These are phyloP conservation scores for Dendroctonus ponderosae DNA, from an alignment of 1,140 invertebrate genomes.

Conservation along the genomic window DNA sequence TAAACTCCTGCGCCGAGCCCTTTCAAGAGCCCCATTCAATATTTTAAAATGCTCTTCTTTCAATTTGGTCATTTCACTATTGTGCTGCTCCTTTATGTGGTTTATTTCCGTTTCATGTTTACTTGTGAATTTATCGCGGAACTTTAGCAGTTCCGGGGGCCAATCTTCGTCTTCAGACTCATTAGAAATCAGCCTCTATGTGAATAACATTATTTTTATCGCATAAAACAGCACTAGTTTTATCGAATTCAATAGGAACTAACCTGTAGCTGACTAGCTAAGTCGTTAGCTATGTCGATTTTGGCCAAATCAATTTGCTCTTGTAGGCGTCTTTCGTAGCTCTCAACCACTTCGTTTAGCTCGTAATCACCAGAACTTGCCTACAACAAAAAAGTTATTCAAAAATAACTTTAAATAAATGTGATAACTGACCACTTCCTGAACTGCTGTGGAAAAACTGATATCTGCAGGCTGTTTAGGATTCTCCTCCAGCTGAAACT, in stretches of 20 bases:
- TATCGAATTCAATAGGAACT: background rate
- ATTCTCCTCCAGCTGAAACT: constrained; percentile 52
- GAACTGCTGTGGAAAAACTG: constrained; percentile 51
- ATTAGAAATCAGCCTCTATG: constrained; percentile 62
- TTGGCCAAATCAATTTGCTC: constrained; percentile 61
- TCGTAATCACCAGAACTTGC: constrained; percentile 49
- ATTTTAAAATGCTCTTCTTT: constrained; percentile 59
- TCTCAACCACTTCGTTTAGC: constrained; percentile 52
- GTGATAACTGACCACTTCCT: constrained; percentile 54
- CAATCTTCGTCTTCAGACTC: constrained; percentile 64
- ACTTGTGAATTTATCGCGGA: constrained; percentile 66
- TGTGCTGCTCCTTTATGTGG: constrained; percentile 49
- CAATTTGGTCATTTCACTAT: constrained; percentile 53
- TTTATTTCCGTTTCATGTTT: constrained; percentile 58
- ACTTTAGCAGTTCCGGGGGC: constrained; percentile 65
- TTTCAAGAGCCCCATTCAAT: constrained; percentile 48
- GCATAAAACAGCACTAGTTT: background rate
- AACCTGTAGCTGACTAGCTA: constrained; percentile 63
- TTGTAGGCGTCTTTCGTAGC: constrained; percentile 55
- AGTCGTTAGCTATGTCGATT: constrained; percentile 58
- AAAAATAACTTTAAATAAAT: background rate
- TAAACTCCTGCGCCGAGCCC: constrained; percentile 45
- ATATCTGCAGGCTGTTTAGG: constrained; percentile 48
- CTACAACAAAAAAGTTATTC: constrained; percentile 30
- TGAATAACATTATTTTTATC: constrained; percentile 14